Conservation (phyloP, 2,888 invertebrate genomes). For the Ditula angustiorana region DNA sequence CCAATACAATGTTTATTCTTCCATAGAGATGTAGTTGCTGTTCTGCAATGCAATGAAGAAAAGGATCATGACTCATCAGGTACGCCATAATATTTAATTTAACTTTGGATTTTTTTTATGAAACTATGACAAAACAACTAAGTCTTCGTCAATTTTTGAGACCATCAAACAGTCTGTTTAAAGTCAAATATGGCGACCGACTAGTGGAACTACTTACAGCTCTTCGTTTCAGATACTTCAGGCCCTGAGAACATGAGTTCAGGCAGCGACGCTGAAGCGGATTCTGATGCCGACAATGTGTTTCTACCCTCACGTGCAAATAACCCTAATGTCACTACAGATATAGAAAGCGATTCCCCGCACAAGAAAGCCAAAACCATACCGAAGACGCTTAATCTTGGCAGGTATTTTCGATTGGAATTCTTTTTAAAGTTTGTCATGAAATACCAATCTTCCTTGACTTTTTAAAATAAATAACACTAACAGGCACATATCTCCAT, state of each 20-base stretch:
- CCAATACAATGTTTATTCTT: slow-evolving; percentile 46
- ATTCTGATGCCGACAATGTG: slow-evolving; percentile 81
- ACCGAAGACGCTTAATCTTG: slow-evolving; percentile 79
- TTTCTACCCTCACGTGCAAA: slow-evolving; percentile 76
- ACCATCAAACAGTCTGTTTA: background rate
- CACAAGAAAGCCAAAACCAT: slow-evolving; percentile 67
- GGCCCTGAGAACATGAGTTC: slow-evolving; percentile 89
- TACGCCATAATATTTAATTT: slow-evolving; percentile 45
- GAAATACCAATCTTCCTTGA: no score
- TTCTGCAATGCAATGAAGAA: slow-evolving; percentile 88
- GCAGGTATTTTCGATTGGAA: no score
- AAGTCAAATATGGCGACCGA: background rate
- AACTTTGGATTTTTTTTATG: background rate
- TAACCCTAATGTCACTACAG: slow-evolving; percentile 60
- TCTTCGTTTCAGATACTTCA: slow-evolving; percentile 69
- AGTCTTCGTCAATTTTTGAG: no score
- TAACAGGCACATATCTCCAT: no score
- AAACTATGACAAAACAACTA: background rate
- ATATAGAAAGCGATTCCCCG: slow-evolving; percentile 53
- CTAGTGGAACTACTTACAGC: background rate
- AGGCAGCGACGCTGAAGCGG: slow-evolving; percentile 78
- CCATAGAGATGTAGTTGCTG: slow-evolving; percentile 89
- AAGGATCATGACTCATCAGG: slow-evolving; percentile 83
- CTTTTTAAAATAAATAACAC: no score
- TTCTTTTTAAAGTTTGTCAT: no score